phyloP scores from a whole-genome alignment of 2,888 invertebrate species.

The Phyllotreta cruciferae region DNA sequence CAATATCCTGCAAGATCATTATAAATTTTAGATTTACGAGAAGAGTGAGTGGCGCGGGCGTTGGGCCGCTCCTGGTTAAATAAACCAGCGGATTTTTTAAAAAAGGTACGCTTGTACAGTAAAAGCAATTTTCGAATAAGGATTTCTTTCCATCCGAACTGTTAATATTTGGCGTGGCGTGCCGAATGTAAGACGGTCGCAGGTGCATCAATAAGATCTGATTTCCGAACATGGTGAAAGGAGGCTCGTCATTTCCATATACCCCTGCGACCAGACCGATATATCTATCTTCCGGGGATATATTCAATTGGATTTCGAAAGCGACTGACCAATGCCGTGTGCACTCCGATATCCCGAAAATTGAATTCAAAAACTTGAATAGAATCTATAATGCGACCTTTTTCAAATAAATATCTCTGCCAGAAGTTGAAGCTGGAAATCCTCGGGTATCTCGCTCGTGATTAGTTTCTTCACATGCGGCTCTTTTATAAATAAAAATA shows the following conservation, averaged over 20 bases:
- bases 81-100: background rate
- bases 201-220: slow-evolving; percentile 58
- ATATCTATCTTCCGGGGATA: slow-evolving; percentile 59
- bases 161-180: slow-evolving; percentile 56
- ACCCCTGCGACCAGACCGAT: slow-evolving; percentile 56
- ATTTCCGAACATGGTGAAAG: slow-evolving; percentile 59
- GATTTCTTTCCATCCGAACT: slow-evolving; percentile 48
- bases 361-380: slow-evolving; percentile 63
- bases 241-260: slow-evolving; percentile 58
- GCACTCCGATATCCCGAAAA: slow-evolving; percentile 61
- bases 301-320: slow-evolving; percentile 62
- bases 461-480: slow-evolving; percentile 11
- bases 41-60: background rate
- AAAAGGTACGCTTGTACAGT: slow-evolving; percentile 2
- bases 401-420: slow-evolving; percentile 45
- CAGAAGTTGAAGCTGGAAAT: slow-evolving; percentile 32
- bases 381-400: slow-evolving; percentile 59
- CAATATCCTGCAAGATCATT: background rate
- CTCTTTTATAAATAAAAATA: slow-evolving; percentile 8
- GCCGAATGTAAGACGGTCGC: slow-evolving; percentile 49
- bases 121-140: slow-evolving; percentile 34
- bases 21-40: background rate
- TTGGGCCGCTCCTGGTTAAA: background rate
- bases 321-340: slow-evolving; percentile 61
- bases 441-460: slow-evolving; percentile 12